Percentiles rank a stretch among this genome's conserved stretches.
Conservation (phyloP, 23 tunicate species). For the Ciona savignyi region DNA sequence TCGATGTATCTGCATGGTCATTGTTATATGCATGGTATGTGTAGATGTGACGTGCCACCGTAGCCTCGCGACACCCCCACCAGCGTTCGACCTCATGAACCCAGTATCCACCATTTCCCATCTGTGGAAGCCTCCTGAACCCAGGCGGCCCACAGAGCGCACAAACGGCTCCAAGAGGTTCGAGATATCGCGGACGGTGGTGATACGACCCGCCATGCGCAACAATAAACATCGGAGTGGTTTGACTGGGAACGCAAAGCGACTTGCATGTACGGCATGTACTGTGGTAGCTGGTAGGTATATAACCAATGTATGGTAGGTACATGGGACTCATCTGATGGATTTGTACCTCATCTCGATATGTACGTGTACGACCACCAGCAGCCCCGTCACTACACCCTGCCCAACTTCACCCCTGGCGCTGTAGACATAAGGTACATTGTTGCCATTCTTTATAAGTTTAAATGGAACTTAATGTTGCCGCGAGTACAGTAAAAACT, state of each 20-base stretch:
- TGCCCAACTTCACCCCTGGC: too few relatives aligned
- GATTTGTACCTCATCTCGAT: constrained; percentile 41
- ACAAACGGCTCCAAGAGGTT: background rate
- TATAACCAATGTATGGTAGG: constrained; percentile 33
- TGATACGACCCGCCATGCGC: background rate
- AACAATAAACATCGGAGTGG: too few relatives aligned
- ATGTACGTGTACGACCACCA: constrained; percentile 36
- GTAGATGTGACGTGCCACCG: constrained; percentile 1
- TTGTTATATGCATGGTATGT: too few relatives aligned
- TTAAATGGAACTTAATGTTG: too few relatives aligned
- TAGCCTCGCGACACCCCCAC: background rate
- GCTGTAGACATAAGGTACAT: too few relatives aligned
- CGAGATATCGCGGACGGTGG: background rate
- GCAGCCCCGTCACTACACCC: constrained; percentile 27
- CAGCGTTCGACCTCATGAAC: constrained; percentile 16
- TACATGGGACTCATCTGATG: constrained; percentile 26
- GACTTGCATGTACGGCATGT: too few relatives aligned
- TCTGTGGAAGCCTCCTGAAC: background rate
- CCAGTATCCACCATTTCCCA: constrained; percentile 3
- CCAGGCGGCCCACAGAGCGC: background rate
- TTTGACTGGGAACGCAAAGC: too few relatives aligned
- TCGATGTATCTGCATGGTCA: background rate
- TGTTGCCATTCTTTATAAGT: too few relatives aligned
- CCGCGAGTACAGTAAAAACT: too few relatives aligned
- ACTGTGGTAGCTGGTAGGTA: too few relatives aligned